A percentile compares a stretch with the other conserved stretches of the same genome.
phyloP scores from a whole-genome alignment of 2,888 invertebrate species.

The Archips crataeganus region DNA sequence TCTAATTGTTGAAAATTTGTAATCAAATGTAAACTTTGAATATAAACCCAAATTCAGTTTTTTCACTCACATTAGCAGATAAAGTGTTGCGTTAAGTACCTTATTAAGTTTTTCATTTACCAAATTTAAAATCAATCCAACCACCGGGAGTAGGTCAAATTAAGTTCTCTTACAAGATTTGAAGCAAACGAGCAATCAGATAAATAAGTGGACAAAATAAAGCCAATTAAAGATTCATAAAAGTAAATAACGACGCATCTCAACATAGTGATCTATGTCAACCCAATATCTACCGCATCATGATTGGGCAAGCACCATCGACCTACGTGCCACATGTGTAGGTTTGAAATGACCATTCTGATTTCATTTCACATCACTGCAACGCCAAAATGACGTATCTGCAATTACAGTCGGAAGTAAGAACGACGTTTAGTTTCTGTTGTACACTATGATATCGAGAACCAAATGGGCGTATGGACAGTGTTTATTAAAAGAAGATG shows the following conservation, averaged over 20 bases:
- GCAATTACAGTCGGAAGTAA: not conserved
- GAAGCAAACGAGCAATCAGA: too few species aligned
- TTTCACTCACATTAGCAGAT: too few species aligned
- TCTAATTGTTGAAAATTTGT: too few species aligned
- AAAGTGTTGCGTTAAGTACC: too few species aligned
- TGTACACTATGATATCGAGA: not conserved
- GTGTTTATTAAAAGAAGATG: not conserved
- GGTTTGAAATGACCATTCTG: conserved; percentile 35
- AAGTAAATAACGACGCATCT: not conserved
- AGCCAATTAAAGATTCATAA: too few species aligned
- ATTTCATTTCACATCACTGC: conserved; percentile 28
- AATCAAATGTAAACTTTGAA: too few species aligned
- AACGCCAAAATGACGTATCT: conserved; percentile 3
- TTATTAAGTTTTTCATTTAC: too few species aligned
- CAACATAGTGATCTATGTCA: conserved; percentile 3
- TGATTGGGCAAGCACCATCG: conserved; percentile 26
- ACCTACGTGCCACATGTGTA: conserved; percentile 36
- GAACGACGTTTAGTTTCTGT: conserved; percentile 1
- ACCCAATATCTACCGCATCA: conserved; percentile 10
- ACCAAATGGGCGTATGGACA: not conserved
- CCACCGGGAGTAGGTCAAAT: too few species aligned
- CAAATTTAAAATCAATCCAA: too few species aligned
- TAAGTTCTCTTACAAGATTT: too few species aligned
- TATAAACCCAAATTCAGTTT: too few species aligned
- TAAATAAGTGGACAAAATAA: too few species aligned